These are phyloP conservation scores for Chloroceryle inda DNA, from an alignment of 2,797 vertebrate species.

Conservation along the genomic window DNA sequence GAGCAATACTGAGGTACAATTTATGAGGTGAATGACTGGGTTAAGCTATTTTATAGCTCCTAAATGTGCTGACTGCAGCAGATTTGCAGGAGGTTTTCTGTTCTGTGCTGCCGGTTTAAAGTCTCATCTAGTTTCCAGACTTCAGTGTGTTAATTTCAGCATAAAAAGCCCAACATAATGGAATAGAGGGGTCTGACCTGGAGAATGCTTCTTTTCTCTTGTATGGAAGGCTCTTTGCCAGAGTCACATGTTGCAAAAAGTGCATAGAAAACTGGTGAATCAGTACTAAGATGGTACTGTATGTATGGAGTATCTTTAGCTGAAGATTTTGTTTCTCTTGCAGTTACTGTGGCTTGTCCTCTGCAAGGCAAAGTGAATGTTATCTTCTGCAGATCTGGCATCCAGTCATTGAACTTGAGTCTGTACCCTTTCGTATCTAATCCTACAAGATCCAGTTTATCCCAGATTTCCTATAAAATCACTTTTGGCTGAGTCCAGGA, in stretches of 20 bases:
- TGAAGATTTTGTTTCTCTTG: background rate
- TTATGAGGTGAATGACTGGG: background rate
- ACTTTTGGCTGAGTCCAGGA: background rate
- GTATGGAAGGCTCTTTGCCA: background rate
- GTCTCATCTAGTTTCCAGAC: background rate
- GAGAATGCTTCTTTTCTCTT: background rate
- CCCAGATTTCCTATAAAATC: background rate
- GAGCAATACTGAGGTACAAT: background rate
- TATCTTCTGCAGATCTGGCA: background rate
- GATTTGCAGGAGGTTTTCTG: background rate
- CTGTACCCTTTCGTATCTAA: background rate
- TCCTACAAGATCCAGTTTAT: background rate
- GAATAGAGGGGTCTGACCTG: background rate
- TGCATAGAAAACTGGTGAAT: background rate
- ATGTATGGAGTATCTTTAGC: background rate
- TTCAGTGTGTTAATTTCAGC: background rate
- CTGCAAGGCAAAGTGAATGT: background rate
- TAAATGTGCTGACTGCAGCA: background rate
- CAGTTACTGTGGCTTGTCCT: background rate
- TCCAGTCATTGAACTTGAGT: background rate
- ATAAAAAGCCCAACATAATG: accelerated
- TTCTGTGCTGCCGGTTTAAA: background rate
- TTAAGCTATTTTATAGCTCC: background rate
- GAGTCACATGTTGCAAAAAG: background rate
- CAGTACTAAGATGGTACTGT: background rate